Percentiles rank a stretch among this genome's conserved stretches.
phyloP scores from a whole-genome alignment of 1,140 invertebrate species.

The Lysiphlebus fabarum region DNA sequence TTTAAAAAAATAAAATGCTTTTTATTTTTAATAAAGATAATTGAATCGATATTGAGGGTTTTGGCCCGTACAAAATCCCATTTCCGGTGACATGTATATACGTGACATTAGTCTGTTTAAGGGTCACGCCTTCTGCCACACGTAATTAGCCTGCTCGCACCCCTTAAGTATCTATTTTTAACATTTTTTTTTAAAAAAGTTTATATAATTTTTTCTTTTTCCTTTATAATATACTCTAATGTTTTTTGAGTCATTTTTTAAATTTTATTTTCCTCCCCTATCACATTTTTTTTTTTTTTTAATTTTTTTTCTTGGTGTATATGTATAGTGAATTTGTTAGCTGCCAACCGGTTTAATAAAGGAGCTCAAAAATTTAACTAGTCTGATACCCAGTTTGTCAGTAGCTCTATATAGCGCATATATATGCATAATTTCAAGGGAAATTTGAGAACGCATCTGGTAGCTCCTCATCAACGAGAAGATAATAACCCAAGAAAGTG shows the following conservation, averaged over 20 bases:
- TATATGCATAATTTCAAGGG: conserved; percentile 28
- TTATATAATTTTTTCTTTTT: conserved; percentile 12
- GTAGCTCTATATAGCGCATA: background rate
- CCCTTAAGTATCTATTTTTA: conserved; percentile 9
- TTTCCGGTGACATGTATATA: conserved; percentile 31
- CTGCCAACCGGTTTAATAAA: conserved; percentile 29
- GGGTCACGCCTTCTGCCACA: conserved; percentile 29
- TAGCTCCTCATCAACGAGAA: background rate
- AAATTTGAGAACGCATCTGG: conserved; percentile 28
- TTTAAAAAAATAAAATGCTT: conserved; percentile 18
- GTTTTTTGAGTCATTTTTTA: background rate
- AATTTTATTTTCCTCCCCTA: background rate
- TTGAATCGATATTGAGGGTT: background rate
- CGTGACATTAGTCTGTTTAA: conserved; percentile 29
- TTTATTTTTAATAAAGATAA: conserved; percentile 3
- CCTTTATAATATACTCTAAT: conserved; percentile 3
- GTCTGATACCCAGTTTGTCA: background rate
- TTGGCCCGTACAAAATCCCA: conserved; percentile 27
- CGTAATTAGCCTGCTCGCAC: conserved; percentile 26
- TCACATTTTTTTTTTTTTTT: background rate
- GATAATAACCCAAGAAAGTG: background rate
- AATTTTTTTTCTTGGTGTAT: background rate
- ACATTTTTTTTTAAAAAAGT: conserved; percentile 11
- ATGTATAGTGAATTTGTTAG: conserved; percentile 25
- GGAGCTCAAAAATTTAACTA: conserved; percentile 25